Evolutionary conservation across 2,888 invertebrate genomes (phyloP), one percentile per base, ranked within the genome.

Genomic region (Orchesellides sinensis): DNA sequence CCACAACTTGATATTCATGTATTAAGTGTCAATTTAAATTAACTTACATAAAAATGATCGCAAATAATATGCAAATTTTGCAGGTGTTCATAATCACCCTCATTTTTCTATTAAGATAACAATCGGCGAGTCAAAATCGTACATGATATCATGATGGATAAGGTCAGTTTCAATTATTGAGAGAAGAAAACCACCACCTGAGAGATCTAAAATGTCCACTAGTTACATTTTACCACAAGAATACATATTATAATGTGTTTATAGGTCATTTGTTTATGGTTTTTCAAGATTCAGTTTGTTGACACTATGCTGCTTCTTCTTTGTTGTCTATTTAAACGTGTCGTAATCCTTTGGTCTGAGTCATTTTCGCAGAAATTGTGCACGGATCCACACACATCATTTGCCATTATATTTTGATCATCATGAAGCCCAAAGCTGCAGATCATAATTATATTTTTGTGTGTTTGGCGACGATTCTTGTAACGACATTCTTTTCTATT

Each of bases 301-400:
- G 61, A 32, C 61, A 61, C 61, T 32, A 32, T 32, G 32, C 10
- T 5, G 10, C 32, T 40, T 40, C 29, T 17, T n/a, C 14, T 29
- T 32, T 63, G 47, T 35, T 52, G 49, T 35, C 52, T 74, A 74
- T 74, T 74, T 74, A 74, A 74, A 74, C 63, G 63, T 40, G 35
- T 2, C 14, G 45, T 23, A 32, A 25, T 25, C 49, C 54, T 17
- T 17, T 54, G 19, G 54, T 5, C n/a, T 61, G 61, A 61, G 32
- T 27, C 61, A 61, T 61, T 61, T n/a, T 10, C 23, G 19, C 8
- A 23, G 6, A 54, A 61, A 61, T 61, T 61, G 17, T 32, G 5
- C 17, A 12, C 17, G 32, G 61, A 29, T 8, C 32, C 61, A 32
- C 61, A 61, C 1, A 4, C 54, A 2, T 49, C 2, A 17, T 49